Evolutionary conservation across 2,888 invertebrate genomes (phyloP), one percentile per base, ranked within the genome.

Genomic region (Lasius platythorax): DNA sequence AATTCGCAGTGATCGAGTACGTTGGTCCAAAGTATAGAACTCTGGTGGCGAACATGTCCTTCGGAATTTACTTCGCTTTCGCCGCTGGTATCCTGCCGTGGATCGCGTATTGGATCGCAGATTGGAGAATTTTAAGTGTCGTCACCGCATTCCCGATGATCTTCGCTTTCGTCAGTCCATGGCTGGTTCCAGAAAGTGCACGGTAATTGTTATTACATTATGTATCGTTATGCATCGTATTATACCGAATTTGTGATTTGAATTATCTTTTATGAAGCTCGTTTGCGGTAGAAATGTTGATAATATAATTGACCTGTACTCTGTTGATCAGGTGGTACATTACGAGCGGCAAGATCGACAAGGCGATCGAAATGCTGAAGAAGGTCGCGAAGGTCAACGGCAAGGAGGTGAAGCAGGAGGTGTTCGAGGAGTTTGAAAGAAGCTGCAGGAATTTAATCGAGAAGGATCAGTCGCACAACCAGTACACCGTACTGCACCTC

Each of bases 21-120:
- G 98, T 98, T 3, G 98, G 98, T 0, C 98, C 98, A 43, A 97
- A 97, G 95, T 98, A 98, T 96, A 96, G 98, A 68, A 98, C 98
- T 0, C 97, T 98, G 92, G 98, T 98, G 0, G 98, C 98, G 18
- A 98, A 98, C 94, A 98, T 98, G 97, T 98, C 98, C 0, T 98
- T 98, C 68, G 98, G 98, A 0, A 95, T 98, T 37, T 98, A 98
- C 96, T 98, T 98, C 95, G 98, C 98, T 0, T 95, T 97, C 75
- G 98, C 98, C 5, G 97, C 98, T 0, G 97, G 97, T 28, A 93
- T 97, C 5, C 94, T 98, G 75, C 98, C 98, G 0, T 98, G 98
- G 98, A 97, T 98, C 63, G 98, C 98, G 0, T 96, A 97, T 87
- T 97, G 96, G 95, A 96, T 98, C 18, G 96, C 96, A 1, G 96